These are phyloP conservation scores for Brachionus asplanchnoidis DNA, from an alignment of 1,140 invertebrate species.

Conservation along the genomic window DNA sequence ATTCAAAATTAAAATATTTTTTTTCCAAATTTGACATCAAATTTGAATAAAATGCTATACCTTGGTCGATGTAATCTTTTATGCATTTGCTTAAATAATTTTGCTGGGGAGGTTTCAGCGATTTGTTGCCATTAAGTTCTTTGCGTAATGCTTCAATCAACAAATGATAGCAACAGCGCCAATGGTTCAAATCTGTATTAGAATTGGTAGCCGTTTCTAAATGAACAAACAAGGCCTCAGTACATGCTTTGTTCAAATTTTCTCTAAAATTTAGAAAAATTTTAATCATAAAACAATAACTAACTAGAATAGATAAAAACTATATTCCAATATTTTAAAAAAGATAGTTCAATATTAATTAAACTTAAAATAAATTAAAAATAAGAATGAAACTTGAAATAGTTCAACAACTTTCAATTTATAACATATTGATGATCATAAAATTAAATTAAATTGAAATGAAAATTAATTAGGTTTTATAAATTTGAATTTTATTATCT, in stretches of 20 bases:
- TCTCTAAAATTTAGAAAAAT: neutral
- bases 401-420: no score
- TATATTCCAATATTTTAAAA: no score
- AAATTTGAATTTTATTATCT: no score
- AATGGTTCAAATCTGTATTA: conserved; percentile 33
- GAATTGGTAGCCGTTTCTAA: conserved; percentile 16
- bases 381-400: no score
- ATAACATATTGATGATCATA: no score
- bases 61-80: conserved; percentile 53
- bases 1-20: conserved; percentile 17
- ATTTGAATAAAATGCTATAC: conserved; percentile 70
- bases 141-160: conserved; percentile 33
- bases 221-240: neutral
- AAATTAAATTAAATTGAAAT: no score
- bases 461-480: no score
- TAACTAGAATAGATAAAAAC: no score
- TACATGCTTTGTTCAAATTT: neutral
- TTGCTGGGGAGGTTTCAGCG: neutral
- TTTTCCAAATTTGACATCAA: conserved; percentile 64
- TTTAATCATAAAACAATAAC: neutral
- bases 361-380: no score
- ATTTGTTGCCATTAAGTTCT: conserved; percentile 16
- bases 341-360: neutral
- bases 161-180: conserved; percentile 19
- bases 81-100: neutral